These are phyloP conservation scores for Notospermus geniculatus DNA, from an alignment of 1,140 invertebrate genomes.

Conservation along the genomic window DNA sequence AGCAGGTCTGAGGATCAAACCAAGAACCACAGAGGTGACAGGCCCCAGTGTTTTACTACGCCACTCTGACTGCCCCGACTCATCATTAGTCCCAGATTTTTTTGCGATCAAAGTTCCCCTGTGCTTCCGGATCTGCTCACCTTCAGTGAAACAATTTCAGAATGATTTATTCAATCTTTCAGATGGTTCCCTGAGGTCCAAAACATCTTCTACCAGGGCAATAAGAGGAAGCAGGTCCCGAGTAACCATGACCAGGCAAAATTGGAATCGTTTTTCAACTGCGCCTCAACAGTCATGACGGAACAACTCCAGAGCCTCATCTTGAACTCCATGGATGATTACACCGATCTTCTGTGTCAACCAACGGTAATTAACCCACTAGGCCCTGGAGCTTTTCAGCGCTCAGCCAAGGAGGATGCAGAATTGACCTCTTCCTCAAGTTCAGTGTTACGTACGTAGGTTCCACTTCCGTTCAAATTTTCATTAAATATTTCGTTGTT, in stretches of 20 bases:
- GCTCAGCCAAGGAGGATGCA: too few species aligned
- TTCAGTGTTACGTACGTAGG: neutral
- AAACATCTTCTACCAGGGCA: slow-evolving; percentile 63
- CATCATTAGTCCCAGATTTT: slow-evolving; percentile 2
- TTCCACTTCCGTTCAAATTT: neutral
- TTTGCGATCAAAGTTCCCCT: neutral
- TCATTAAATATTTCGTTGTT: slow-evolving; percentile 8
- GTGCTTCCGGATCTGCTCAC: neutral
- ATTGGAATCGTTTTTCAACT: slow-evolving; percentile 78
- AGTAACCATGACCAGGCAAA: slow-evolving; percentile 65
- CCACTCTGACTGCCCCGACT: neutral
- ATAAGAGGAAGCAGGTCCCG: slow-evolving; percentile 73
- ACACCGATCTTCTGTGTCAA: slow-evolving; percentile 72
- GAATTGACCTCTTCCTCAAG: too few species aligned
- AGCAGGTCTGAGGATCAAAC: too few species aligned
- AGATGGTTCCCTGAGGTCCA: slow-evolving; percentile 66
- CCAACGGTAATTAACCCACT: slow-evolving; percentile 70
- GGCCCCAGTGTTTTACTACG: neutral
- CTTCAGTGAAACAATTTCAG: too few species aligned
- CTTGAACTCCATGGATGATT: slow-evolving; percentile 77
- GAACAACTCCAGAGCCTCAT: slow-evolving; percentile 77
- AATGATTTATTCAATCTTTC: slow-evolving; percentile 8
- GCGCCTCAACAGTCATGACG: slow-evolving; percentile 81
- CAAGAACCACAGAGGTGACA: neutral
- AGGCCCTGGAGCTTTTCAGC: neutral